Evolutionary conservation across 2,797 vertebrate species (phyloP), one percentile per base, ranked within the genome.

Genomic region (Enteromius thamalakanensis): DNA sequence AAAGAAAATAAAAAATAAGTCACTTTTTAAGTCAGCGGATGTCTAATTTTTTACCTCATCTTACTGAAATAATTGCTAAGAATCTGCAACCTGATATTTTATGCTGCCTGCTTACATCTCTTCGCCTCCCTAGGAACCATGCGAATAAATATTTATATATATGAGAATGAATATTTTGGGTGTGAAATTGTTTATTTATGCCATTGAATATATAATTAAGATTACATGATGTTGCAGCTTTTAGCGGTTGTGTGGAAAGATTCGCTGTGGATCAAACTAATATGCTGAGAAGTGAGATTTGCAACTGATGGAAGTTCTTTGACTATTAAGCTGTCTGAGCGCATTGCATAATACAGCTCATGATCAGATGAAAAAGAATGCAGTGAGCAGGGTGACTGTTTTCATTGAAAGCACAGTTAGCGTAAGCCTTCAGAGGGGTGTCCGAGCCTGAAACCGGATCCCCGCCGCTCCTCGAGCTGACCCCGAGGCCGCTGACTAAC

Each of bases 61-160:
- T 88, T 92, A 89, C 92, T 91, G 92, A 93, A 94, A 94, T 94
- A 95, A 94, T 93, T 92, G 89, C 92, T 90, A 92, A 92, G 92
- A 93, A 92, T 93, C 91, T 92, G 92, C 92, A 93, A 93, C 91
- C 87, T 89, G 92, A 94, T 94, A 93, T 92, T 91, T 91, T 91
- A 91, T 93, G 89, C 91, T 92, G 90, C 91, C 92, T 92, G 89
- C 91, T 92, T 91, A 88, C 87, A 89, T 88, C 88, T 89, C 79
- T 84, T 85, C 83, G 47, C n/a, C 14, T 71, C 88, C 85, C 85
- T 26, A 93, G 91, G 92, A 92, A 92, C 93, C 92, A 90, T 94
- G 92, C 90, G 89, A 91, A 93, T 95, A 93, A 93, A 94, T 95
- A 94, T 95, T 93, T 93, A 94, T 94, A 94, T 89, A 94, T 94